Evolutionary conservation across 2,797 vertebrate species (phyloP).

Genomic region (Sternarchorhynchus goeldii): DNA sequence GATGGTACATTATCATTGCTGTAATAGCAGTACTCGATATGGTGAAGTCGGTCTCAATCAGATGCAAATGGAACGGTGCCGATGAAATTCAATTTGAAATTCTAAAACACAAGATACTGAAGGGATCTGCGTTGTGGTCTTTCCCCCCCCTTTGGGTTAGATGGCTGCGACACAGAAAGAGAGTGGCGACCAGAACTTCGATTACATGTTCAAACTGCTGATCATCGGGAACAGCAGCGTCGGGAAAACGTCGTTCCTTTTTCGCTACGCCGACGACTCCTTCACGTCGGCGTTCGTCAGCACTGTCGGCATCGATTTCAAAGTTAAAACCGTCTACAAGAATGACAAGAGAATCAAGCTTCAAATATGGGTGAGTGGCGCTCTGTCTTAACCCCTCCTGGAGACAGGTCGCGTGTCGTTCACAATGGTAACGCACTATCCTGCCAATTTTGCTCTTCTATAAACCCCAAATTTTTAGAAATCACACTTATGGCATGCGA

Average conservation of each 20-base stretch:
- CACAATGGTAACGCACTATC: not conserved
- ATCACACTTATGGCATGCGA: too few relatives aligned
- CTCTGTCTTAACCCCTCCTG: not conserved
- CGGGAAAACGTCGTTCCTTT: slow-evolving; percentile 85
- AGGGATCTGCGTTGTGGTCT: not conserved
- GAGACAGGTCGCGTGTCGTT: not conserved
- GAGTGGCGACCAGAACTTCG: slow-evolving; percentile 85
- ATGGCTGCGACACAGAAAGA: slow-evolving; percentile 85
- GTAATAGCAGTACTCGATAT: not conserved
- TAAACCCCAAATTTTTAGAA: not conserved
- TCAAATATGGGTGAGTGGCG: slow-evolving; percentile 84
- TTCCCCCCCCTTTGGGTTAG: slow-evolving; percentile 56
- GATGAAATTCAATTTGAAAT: slow-evolving; percentile 10
- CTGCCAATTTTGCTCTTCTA: not conserved
- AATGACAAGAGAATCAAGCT: slow-evolving; percentile 89
- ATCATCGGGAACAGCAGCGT: slow-evolving; percentile 88
- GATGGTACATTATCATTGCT: not conserved
- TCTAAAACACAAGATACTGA: slow-evolving; percentile 1
- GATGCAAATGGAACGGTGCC: slow-evolving; percentile 2
- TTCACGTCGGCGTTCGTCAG: slow-evolving; percentile 87
- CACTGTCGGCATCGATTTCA: slow-evolving; percentile 88
- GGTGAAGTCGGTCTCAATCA: not conserved
- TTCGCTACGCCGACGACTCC: slow-evolving; percentile 85
- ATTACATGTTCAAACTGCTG: slow-evolving; percentile 88
- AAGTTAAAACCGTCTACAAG: slow-evolving; percentile 87